phyloP scores from a whole-genome alignment of 1,140 invertebrate species.

The silkworm (Bombyx mori) region DNA sequence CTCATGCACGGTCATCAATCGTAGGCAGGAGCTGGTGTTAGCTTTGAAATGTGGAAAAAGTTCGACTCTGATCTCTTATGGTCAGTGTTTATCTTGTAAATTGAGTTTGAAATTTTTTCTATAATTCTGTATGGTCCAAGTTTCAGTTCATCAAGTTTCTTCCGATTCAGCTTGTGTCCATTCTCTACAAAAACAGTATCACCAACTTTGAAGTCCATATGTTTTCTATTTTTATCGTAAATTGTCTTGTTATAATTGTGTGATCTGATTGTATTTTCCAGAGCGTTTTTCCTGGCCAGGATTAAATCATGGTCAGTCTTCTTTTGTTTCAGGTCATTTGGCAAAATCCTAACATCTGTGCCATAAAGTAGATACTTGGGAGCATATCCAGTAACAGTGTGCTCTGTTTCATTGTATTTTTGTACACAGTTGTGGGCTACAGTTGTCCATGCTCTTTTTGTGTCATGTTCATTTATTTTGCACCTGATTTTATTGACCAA shows the following conservation, averaged over 20 bases:
- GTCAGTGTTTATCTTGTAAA: too few relatives aligned
- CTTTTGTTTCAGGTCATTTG: constrained; percentile 25
- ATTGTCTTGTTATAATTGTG: constrained; percentile 21
- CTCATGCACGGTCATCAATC: too few relatives aligned
- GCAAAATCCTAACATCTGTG: constrained; percentile 26
- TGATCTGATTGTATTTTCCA: constrained; percentile 11
- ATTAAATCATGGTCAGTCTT: constrained; percentile 9
- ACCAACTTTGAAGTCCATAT: constrained; percentile 15
- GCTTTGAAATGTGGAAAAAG: too few relatives aligned
- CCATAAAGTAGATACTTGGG: constrained; percentile 40
- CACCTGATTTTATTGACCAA: constrained; percentile 35
- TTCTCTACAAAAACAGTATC: constrained; percentile 24
- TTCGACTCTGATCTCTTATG: too few relatives aligned
- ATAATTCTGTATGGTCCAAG: constrained; percentile 14
- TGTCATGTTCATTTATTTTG: constrained; percentile 15
- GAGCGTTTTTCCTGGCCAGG: constrained; percentile 14
- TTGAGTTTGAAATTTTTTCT: constrained; percentile 26
- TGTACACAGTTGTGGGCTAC: constrained; percentile 19
- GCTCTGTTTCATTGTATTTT: constrained; percentile 35
- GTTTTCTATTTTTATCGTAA: constrained; percentile 20
- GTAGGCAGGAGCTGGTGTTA: too few relatives aligned
- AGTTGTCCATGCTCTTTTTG: constrained; percentile 12
- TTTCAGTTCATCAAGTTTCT: constrained; percentile 10
- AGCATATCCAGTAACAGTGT: constrained; percentile 30
- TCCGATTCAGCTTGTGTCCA: constrained; percentile 15